Conservation (phyloP, 2,797 vertebrate genomes). For the Xyrichtys novacula region DNA sequence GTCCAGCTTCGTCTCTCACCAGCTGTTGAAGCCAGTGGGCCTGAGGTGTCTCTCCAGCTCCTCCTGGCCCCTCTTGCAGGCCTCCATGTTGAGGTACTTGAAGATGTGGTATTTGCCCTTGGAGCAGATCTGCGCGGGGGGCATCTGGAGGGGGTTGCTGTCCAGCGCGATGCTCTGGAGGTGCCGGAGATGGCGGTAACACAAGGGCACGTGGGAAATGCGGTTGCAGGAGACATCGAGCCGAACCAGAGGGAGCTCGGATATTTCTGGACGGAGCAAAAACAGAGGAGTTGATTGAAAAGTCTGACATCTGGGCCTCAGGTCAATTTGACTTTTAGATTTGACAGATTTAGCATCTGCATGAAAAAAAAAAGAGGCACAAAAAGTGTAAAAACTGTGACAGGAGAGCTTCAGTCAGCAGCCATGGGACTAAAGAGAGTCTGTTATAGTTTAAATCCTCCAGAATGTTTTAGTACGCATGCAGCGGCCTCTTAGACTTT, state of each 20-base stretch:
- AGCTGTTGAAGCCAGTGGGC: slow-evolving; percentile 87
- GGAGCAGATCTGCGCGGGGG: slow-evolving; percentile 92
- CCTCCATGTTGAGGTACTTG: slow-evolving; percentile 92
- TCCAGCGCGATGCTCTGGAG: slow-evolving; percentile 91
- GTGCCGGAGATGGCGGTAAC: slow-evolving; percentile 91
- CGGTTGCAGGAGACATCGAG: slow-evolving; percentile 95
- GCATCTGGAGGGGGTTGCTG: slow-evolving; percentile 93
- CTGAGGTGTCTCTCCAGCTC: slow-evolving; percentile 86
- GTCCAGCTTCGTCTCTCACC: slow-evolving; percentile 73
- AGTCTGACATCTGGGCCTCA: too few species aligned
- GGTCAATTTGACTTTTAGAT: too few species aligned
- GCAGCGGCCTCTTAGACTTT: too few species aligned
- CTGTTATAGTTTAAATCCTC: too few species aligned
- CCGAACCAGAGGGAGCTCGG: slow-evolving; percentile 90
- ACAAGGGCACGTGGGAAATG: slow-evolving; percentile 88
- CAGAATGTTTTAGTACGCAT: too few species aligned
- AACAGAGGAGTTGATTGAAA: background rate
- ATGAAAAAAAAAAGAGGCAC: too few species aligned
- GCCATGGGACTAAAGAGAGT: too few species aligned
- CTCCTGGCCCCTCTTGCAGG: slow-evolving; percentile 85
- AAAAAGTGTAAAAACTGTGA: too few species aligned
- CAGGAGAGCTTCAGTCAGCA: too few species aligned
- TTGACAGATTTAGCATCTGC: too few species aligned
- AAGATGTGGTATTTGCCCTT: slow-evolving; percentile 94
- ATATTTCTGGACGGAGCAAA: slow-evolving; percentile 84